Conservation (phyloP, 2,113 vertebrate species). For the Erythrolamprus reginae region DNA sequence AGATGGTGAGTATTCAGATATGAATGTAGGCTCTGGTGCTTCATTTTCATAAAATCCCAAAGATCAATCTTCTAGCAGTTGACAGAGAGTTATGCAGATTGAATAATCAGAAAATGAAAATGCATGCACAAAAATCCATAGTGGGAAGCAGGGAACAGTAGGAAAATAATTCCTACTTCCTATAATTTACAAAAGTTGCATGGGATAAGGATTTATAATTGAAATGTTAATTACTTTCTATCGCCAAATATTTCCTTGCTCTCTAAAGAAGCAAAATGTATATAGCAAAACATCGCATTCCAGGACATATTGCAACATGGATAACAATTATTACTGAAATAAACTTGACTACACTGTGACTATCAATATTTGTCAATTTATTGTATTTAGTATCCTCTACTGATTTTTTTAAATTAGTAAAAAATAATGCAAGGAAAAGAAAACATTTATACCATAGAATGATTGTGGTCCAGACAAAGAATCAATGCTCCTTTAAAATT, state of each 20-base stretch:
- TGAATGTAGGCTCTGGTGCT: not conserved
- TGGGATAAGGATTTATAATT: constrained; percentile 3
- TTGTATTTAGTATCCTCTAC: not conserved
- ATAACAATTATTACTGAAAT: not conserved
- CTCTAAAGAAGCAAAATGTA: not conserved
- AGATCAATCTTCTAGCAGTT: not conserved
- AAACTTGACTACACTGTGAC: not conserved
- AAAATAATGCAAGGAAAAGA: not conserved
- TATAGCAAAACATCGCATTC: not conserved
- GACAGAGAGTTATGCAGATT: not conserved
- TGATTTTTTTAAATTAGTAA: not conserved
- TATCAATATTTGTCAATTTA: not conserved
- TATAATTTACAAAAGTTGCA: constrained; percentile 9
- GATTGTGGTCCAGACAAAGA: not conserved
- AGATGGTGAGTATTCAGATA: not conserved
- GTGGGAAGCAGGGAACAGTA: too few species aligned
- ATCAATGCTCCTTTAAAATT: constrained; percentile 5
- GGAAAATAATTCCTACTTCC: not conserved
- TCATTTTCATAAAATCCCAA: not conserved
- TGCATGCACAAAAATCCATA: not conserved
- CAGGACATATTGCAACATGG: not conserved
- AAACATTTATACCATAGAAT: not conserved
- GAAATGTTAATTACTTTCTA: not conserved
- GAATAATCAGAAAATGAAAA: not conserved
- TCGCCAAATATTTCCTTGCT: not conserved